A percentile compares a stretch with the other conserved stretches of the same genome.
phyloP scores from a whole-genome alignment of 2,888 invertebrate genomes.

The Seira ritae region DNA sequence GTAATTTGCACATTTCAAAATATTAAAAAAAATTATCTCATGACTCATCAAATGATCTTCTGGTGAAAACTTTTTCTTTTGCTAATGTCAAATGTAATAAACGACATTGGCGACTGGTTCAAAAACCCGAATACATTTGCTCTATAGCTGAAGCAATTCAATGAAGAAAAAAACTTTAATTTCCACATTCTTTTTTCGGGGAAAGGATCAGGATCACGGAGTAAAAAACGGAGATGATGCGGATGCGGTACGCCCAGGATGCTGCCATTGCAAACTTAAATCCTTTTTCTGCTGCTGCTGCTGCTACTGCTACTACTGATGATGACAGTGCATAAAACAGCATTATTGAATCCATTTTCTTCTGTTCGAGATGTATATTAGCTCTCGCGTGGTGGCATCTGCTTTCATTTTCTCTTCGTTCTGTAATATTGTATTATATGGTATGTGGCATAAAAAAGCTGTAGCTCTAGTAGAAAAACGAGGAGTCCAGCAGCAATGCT shows the following conservation, averaged over 20 bases:
- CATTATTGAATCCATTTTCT: conserved; percentile 63
- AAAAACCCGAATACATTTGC: too few species aligned
- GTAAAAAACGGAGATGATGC: conserved; percentile 8
- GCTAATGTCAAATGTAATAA: too few species aligned
- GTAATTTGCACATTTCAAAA: too few species aligned
- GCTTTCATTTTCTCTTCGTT: conserved; percentile 52
- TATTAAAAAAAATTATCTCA: too few species aligned
- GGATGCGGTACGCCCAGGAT: conserved; percentile 52
- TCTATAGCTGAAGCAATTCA: not conserved
- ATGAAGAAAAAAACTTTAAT: conserved; percentile 27
- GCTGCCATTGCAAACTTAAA: conserved; percentile 43
- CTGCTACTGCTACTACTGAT: conserved; percentile 30
- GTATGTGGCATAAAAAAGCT: conserved; percentile 9
- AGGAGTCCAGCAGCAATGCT: conserved; percentile 66
- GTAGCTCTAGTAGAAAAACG: conserved; percentile 56
- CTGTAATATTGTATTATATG: conserved; percentile 5
- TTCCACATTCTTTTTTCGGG: conserved; percentile 52
- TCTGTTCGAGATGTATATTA: conserved; percentile 63
- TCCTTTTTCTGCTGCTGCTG: conserved; percentile 17
- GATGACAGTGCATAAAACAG: conserved; percentile 66
- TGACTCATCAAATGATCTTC: too few species aligned
- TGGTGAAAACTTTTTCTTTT: too few species aligned
- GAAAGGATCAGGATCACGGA: conserved; percentile 55
- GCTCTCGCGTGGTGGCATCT: conserved; percentile 62
- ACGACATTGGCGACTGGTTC: too few species aligned